phyloP scores from a whole-genome alignment of 2,888 invertebrate species.

The Megalurothrips usitatus region DNA sequence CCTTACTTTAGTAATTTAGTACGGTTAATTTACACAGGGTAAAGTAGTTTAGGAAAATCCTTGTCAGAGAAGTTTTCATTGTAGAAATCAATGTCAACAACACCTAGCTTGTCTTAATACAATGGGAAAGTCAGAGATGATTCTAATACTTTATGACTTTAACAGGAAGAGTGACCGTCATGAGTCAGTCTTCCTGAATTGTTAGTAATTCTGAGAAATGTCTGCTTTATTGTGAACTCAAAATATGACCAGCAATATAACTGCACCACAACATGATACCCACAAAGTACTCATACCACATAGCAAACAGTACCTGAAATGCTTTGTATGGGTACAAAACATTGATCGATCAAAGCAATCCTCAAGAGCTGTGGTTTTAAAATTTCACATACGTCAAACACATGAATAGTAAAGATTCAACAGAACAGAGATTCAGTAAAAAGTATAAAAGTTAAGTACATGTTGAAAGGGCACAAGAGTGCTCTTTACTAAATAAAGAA shows the following conservation, averaged over 20 bases:
- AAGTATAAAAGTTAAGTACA: slow-evolving; percentile 27
- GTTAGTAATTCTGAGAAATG: background rate
- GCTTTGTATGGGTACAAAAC: background rate
- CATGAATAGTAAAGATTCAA: slow-evolving; percentile 20
- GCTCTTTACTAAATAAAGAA: slow-evolving; percentile 7
- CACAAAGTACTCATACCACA: no score
- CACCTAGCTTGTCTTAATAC: background rate
- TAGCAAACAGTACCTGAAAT: no score
- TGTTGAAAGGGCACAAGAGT: slow-evolving; percentile 9
- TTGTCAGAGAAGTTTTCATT: background rate
- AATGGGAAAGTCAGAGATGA: background rate
- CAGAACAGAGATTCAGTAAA: slow-evolving; percentile 25
- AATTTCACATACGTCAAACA: slow-evolving; percentile 5
- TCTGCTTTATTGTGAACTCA: background rate
- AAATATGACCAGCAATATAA: background rate
- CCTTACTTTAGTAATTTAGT: slow-evolving; percentile 15
- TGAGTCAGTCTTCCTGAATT: background rate
- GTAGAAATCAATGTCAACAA: background rate
- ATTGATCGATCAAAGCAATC: background rate
- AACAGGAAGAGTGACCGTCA: background rate
- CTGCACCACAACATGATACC: background rate
- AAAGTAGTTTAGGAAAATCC: background rate
- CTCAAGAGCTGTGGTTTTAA: background rate
- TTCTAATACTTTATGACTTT: background rate
- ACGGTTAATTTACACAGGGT: background rate